Conservation (phyloP, 2,797 vertebrate genomes). For the Acanthopagrus latus region DNA sequence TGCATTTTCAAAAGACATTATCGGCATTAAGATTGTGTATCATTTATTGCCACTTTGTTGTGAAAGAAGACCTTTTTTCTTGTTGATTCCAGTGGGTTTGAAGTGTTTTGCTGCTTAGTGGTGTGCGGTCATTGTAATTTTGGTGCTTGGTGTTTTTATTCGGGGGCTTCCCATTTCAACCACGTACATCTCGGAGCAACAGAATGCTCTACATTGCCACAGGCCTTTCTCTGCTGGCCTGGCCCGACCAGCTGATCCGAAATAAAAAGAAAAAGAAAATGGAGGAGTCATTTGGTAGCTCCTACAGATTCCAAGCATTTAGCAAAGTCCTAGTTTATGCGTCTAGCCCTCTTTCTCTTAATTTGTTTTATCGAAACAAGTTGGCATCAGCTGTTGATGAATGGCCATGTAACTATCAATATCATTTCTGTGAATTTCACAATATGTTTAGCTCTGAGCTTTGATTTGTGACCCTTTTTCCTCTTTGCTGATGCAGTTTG, state of each 20-base stretch:
- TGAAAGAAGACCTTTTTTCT: background rate
- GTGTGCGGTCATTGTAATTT: background rate
- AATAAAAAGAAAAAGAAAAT: no score
- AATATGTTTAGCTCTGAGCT: conserved; percentile 9
- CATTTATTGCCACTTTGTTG: background rate
- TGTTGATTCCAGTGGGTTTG: conserved; percentile 4
- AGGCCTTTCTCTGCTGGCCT: background rate
- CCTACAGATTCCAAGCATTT: background rate
- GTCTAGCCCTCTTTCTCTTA: background rate
- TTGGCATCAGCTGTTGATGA: background rate
- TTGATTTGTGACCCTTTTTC: conserved; percentile 46
- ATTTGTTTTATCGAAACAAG: background rate
- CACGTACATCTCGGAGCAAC: background rate
- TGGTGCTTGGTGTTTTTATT: conserved; percentile 18
- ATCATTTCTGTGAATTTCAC: conserved; percentile 1
- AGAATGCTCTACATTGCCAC: background rate
- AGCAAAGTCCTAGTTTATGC: background rate
- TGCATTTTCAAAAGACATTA: conserved; percentile 15
- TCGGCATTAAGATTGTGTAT: conserved; percentile 4
- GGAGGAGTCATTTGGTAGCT: background rate
- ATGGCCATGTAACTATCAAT: background rate
- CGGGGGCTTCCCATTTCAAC: background rate
- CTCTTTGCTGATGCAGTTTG: conserved; percentile 51
- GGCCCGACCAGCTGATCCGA: background rate
- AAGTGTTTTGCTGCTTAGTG: conserved; percentile 4